phyloP scores from a whole-genome alignment of 1,140 invertebrate species.

The Steinernema feltiae region DNA sequence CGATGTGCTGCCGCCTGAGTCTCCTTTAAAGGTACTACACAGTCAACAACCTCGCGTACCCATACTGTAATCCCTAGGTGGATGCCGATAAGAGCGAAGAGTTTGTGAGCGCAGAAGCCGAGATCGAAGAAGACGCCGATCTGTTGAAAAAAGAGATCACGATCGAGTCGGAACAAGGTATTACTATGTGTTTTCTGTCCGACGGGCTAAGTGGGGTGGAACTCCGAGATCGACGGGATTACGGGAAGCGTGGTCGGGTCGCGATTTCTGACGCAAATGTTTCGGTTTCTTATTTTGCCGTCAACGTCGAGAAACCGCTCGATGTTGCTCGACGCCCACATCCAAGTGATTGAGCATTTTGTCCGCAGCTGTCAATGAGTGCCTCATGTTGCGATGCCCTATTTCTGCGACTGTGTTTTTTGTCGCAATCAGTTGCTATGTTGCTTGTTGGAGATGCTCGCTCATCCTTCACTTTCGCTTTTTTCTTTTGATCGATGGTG shows the following conservation, averaged over 20 bases:
- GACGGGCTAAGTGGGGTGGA: neutral
- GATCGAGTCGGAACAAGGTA: conserved; percentile 8
- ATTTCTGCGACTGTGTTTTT: neutral
- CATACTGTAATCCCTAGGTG: neutral
- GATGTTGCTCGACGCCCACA: neutral
- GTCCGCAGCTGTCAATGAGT: conserved; percentile 8
- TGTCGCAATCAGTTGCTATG: neutral
- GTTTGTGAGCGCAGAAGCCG: neutral
- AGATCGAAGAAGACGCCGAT: conserved; percentile 1
- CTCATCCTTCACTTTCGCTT: neutral
- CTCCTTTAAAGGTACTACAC: neutral
- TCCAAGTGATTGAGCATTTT: neutral
- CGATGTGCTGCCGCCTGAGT: neutral
- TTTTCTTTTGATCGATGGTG: neutral
- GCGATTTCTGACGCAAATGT: conserved; percentile 3
- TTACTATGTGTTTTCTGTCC: neutral
- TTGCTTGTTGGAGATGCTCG: too few relatives aligned
- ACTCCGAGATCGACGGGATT: neutral
- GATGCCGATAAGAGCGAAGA: neutral
- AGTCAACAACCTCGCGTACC: neutral
- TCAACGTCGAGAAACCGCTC: neutral
- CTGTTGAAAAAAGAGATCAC: conserved; percentile 1
- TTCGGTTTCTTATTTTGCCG: neutral
- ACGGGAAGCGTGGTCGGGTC: neutral
- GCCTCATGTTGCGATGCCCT: neutral